Evolutionary conservation across 2,888 invertebrate species (phyloP).

Genomic region (Tipula vernalis): DNA sequence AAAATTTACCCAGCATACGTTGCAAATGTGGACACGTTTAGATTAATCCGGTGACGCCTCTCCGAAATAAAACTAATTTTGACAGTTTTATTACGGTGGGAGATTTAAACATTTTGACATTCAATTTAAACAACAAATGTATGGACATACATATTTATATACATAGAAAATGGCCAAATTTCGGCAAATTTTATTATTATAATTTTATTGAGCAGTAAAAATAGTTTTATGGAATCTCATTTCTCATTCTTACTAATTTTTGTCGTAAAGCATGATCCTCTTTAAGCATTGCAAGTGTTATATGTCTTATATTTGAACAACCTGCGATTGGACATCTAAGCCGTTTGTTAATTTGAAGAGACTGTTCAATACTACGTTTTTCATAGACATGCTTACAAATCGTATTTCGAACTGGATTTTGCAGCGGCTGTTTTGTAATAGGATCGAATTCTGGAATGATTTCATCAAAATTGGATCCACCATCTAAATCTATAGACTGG

Average conservation of each 20-base stretch:
- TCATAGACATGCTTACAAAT: constrained; percentile 41
- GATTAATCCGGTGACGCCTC: not conserved
- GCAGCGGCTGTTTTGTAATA: constrained; percentile 38
- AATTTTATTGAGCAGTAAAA: not conserved
- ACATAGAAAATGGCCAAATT: not conserved
- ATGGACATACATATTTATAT: too few species aligned
- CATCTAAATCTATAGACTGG: not conserved
- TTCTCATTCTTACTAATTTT: not conserved
- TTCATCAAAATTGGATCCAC: not conserved
- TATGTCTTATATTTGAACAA: constrained; percentile 36
- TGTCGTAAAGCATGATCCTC: constrained; percentile 35
- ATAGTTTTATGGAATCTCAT: not conserved
- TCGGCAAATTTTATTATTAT: not conserved
- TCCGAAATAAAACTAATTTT: not conserved
- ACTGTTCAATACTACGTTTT: constrained; percentile 33
- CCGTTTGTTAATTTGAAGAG: constrained; percentile 31
- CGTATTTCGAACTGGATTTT: constrained; percentile 39
- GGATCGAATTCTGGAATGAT: constrained; percentile 37
- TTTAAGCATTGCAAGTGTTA: constrained; percentile 29
- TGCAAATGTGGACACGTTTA: not conserved
- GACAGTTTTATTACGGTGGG: not conserved
- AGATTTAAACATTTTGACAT: not conserved
- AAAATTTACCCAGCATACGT: not conserved
- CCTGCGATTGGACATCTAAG: constrained; percentile 35
- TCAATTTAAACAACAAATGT: not conserved